phyloP scores from a whole-genome alignment of 2,113 vertebrate genomes.

The Genyomyrus donnyi region DNA sequence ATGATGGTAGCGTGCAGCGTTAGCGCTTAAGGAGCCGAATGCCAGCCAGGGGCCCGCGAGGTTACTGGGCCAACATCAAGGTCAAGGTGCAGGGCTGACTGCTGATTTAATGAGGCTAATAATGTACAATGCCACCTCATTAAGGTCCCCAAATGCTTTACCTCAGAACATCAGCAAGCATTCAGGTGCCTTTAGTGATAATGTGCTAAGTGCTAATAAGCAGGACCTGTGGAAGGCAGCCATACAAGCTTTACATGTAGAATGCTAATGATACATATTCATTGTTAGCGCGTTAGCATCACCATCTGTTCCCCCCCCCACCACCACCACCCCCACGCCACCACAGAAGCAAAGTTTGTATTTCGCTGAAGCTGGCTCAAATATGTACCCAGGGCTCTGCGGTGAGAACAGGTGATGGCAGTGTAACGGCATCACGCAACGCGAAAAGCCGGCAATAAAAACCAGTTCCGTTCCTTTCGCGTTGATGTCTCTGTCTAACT shows the following conservation, averaged over 20 bases:
- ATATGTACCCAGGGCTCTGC: background rate
- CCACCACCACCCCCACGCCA: background rate
- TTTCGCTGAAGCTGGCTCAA: background rate
- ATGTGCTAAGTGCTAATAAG: background rate
- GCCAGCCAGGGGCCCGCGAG: background rate
- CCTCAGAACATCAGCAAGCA: background rate
- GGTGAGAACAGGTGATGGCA: background rate
- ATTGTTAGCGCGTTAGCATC: background rate
- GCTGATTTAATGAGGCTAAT: background rate
- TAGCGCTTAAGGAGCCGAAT: background rate
- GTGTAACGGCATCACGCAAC: background rate
- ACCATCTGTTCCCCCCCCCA: background rate
- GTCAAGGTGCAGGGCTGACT: background rate
- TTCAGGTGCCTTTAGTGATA: background rate
- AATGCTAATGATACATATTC: background rate
- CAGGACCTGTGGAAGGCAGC: background rate
- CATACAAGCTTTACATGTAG: background rate
- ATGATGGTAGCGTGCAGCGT: background rate
- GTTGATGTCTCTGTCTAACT: background rate
- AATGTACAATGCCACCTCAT: background rate
- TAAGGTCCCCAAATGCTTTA: background rate
- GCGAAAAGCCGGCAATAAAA: background rate
- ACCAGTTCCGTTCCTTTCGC: background rate
- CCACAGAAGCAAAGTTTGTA: background rate
- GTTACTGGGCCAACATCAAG: background rate